Evolutionary conservation across 2,113 vertebrate species (phyloP), one percentile per base, ranked within the genome.

Genomic region (Mola mola): DNA sequence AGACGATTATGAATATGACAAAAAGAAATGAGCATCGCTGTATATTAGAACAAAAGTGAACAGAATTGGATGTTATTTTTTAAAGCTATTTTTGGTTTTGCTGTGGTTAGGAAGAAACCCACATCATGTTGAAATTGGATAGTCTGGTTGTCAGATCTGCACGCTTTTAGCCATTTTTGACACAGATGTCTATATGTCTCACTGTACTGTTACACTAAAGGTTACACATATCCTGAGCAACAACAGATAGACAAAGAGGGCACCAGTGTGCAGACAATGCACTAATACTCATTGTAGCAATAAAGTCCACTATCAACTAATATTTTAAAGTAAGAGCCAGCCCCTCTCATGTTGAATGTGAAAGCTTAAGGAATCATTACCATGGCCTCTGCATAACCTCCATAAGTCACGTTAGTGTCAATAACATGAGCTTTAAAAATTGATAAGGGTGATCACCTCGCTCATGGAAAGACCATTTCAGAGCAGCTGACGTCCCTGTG

Each of bases 391-490:
- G 59, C 65, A 78, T 88, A 82, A 88, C 86, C 86, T 86, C 87
- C 75, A 86, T 90, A 89, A 87, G 72, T 92, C 89, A 90, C 65
- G 56, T 71, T 50, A 52, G 79, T 86, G 86, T 91, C 90, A 90
- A 91, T 92, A 91, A 83, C 47, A 57, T 2, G 22, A 66, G 66
- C 85, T 81, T 91, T 93, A 91, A 92, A 92, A 87, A 90, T 91
- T 81, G 88, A 90, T 91, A 89, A 79, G 83, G 82, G 75, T 71
- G 76, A 77, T 89, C 81, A 77, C 75, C 75, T 79, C 66, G 37
- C 67, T 84, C 66, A 75, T 63, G 56, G 68, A 75, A 70, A 79
- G 75, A 58, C 56, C 68, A 70, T 82, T 74, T 72, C 47, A 51
- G 68, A 76, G 73, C 36, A 42, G 38, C 28, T 48, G 49, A 33